These are phyloP conservation scores for Eclectus roratus DNA, from an alignment of 2,113 vertebrate species.

Conservation along the genomic window DNA sequence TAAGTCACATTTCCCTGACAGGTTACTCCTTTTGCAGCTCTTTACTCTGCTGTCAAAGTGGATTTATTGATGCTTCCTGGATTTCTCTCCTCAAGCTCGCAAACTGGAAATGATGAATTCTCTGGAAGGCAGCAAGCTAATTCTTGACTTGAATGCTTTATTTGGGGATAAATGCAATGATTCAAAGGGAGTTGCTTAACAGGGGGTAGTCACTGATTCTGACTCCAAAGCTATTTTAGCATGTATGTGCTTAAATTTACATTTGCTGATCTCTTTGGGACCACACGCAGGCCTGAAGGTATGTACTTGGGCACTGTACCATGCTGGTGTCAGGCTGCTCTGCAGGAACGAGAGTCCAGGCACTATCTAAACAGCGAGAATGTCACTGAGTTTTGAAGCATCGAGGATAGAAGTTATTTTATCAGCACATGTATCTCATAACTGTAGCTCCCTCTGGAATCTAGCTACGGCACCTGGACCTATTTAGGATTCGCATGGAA, in stretches of 20 bases:
- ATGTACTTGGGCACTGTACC: neutral
- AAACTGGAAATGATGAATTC: constrained; percentile 36
- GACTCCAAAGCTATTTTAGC: neutral
- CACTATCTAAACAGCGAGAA: neutral
- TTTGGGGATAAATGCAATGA: neutral
- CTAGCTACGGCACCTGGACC: constrained; percentile 20
- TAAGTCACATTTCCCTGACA: constrained; percentile 69
- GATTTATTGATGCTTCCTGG: constrained; percentile 70
- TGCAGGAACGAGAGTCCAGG: neutral
- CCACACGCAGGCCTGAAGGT: neutral
- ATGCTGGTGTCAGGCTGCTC: neutral
- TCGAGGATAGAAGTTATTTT: neutral
- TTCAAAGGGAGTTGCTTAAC: neutral
- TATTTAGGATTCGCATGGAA: constrained; percentile 25
- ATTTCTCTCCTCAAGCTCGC: constrained; percentile 19
- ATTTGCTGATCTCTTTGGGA: neutral
- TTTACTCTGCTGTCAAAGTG: constrained; percentile 46
- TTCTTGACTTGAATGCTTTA: neutral
- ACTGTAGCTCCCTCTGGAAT: neutral
- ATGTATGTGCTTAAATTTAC: neutral
- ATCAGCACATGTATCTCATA: neutral
- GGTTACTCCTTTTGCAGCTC: constrained; percentile 61
- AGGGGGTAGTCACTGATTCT: neutral
- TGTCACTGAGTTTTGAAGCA: neutral
- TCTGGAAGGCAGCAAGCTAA: neutral